A percentile compares a stretch with the other conserved stretches of the same genome.
phyloP scores from a whole-genome alignment of 2,797 vertebrate genomes.

The Tapera naevia region DNA sequence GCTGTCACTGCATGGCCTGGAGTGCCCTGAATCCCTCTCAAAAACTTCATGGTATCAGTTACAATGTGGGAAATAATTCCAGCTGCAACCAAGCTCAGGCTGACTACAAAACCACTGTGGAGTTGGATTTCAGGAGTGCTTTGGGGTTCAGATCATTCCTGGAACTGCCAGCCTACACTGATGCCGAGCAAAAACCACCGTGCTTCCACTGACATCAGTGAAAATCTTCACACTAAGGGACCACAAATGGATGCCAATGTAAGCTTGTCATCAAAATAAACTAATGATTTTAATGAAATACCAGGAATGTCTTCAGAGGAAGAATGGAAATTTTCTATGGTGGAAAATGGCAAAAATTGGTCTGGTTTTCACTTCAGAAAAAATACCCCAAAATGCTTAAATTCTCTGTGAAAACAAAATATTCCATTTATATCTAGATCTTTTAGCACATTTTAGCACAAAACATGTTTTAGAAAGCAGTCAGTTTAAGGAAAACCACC shows the following conservation, averaged over 20 bases:
- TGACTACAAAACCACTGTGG: neutral
- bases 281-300: neutral
- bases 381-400: neutral
- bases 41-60: rapidly evolving
- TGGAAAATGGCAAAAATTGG: neutral
- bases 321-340: neutral
- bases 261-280: neutral
- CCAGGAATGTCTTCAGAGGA: constrained; percentile 23
- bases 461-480: neutral
- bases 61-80: neutral
- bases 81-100: neutral
- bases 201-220: neutral
- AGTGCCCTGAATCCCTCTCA: neutral
- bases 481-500: neutral
- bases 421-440: neutral
- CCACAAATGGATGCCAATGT: neutral
- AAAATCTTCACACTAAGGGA: neutral
- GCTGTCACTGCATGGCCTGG: neutral
- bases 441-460: neutral
- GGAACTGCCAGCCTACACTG: too few relatives aligned
- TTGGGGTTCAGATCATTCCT: neutral
- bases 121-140: neutral
- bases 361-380: neutral
- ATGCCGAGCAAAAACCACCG: neutral
- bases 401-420: neutral